phyloP scores from a whole-genome alignment of 2,113 vertebrate species.

The Miniopterus natalensis region DNA sequence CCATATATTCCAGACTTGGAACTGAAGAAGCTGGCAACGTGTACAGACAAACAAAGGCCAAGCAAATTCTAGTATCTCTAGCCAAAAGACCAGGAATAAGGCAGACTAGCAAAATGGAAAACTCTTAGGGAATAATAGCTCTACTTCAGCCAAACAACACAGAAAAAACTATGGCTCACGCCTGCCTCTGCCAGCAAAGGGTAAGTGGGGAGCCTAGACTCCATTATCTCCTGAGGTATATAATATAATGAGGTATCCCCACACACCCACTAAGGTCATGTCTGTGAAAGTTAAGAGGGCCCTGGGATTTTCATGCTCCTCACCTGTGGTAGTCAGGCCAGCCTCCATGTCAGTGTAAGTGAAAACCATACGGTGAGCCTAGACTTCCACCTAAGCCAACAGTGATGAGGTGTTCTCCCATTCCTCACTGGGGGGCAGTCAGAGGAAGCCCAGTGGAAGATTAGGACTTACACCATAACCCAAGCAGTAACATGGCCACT shows the following conservation, averaged over 20 bases:
- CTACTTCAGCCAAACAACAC: background rate
- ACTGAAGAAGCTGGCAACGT: background rate
- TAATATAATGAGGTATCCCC: background rate
- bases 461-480: background rate
- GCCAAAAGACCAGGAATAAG: background rate
- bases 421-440: rapidly evolving
- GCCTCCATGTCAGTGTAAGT: background rate
- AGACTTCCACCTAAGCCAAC: background rate
- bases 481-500: background rate
- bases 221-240: background rate
- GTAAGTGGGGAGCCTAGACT: background rate
- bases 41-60: background rate
- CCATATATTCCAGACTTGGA: background rate
- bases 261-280: background rate
- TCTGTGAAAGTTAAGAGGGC: background rate
- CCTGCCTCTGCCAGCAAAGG: background rate
- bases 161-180: background rate
- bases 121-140: background rate
- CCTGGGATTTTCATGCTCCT: background rate
- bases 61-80: background rate
- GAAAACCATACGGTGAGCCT: background rate
- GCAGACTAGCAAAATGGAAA: background rate
- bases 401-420: background rate
- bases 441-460: background rate
- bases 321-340: background rate